Base-by-base conservation (phyloP, 2,797 vertebrate species). In the Hozukius guyotensis region DNA sequence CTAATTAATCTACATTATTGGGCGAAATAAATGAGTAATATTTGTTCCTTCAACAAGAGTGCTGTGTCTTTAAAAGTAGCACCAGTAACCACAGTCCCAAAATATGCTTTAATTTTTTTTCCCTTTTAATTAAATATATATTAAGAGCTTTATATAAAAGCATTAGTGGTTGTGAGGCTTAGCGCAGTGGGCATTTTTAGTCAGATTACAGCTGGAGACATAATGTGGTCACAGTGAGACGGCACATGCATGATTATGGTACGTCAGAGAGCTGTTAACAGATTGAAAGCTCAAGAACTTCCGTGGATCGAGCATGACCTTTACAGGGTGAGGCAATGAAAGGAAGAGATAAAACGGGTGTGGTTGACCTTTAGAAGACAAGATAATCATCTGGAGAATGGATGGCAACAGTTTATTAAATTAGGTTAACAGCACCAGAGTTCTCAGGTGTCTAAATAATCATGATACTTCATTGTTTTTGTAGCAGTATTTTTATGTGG, bases 131-230 rank as follows among this genome's bases (percentile, higher is more conserved):
- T 83, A 88, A 89, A 90, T 80, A 83, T 84, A 75, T 88, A 80
- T 80, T 72, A 55, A 72, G 72, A 87, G 81, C 79, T 86, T 93
- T 90, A 91, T 81, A 75, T 92, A 86, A 93, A 89, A 81, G 82
- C 68, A 88, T 92, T 88, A 88, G 80, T 61, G 81, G 27, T 31
- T 72, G 59, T 56, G 57, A 82, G 84, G 79, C 85, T 91, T 64
- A 83, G 63, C 3, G 25, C 61, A 80, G 60, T 72, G 73, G 64
- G 64, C 42, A 66, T 90, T 91, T 89, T 87, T 77, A 69, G 86
- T 78, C 83, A 76, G 89, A 86, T 89, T 90, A 90, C 52, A 78
- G 56, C 31, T 29, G 53, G 72, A 76, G 63, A 84, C 83, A 84
- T 80, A 79, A 80, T 87, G 75, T 81, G 78, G 82, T 88, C 76